Conservation (phyloP, 2,113 vertebrate species). For the Propithecus coquereli region DNA sequence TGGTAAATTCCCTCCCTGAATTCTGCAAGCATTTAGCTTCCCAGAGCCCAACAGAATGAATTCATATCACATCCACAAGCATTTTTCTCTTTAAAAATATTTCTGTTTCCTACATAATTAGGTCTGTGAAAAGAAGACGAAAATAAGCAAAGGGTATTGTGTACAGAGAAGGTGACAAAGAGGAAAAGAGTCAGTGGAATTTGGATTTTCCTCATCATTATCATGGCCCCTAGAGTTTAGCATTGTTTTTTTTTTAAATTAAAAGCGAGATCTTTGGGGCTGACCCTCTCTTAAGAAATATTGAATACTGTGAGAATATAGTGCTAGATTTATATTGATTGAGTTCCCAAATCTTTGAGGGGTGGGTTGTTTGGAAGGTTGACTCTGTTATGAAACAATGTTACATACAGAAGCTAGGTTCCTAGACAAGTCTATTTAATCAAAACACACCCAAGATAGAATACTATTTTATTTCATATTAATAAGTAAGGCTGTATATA, state of each 20-base stretch:
- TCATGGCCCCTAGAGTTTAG: neutral
- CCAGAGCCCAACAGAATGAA: neutral
- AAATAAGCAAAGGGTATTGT: neutral
- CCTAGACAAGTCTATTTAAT: neutral
- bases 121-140: slow-evolving; percentile 18
- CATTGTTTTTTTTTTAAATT: neutral
- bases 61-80: neutral
- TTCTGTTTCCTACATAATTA: slow-evolving; percentile 15
- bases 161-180: neutral
- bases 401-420: neutral
- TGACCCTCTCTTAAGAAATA: neutral
- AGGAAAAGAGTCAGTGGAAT: neutral
- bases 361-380: neutral
- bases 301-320: neutral
- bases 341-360: neutral
- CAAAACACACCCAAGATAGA: neutral
- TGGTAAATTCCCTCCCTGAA: neutral
- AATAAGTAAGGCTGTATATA: neutral
- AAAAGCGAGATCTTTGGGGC: neutral
- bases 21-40: neutral
- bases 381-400: neutral
- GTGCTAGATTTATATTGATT: neutral
- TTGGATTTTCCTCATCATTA: neutral
- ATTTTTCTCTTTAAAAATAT: slow-evolving; percentile 15
- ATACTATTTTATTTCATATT: neutral